A percentile compares a stretch with the other conserved stretches of the same genome.
phyloP scores from a whole-genome alignment of 30 jellyfish, hydroid and myxozoan genomes.

The Kudoa iwatai region DNA sequence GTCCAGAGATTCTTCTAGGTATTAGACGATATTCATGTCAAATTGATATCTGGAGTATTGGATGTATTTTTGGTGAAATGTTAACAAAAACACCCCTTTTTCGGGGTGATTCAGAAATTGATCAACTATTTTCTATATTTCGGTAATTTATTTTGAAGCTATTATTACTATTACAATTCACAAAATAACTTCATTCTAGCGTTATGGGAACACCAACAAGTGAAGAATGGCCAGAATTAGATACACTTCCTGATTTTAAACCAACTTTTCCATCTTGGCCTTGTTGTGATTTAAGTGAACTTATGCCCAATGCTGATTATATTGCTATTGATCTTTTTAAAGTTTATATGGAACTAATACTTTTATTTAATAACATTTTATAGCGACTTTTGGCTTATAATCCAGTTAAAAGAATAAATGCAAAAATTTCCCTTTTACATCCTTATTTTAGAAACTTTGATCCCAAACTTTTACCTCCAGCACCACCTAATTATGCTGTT shows the following conservation, averaged over 20 bases:
- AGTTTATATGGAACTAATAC: conserved; percentile 3
- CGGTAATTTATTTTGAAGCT: conserved; percentile 9
- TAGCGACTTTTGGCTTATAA: conserved; percentile 29
- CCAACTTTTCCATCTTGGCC: conserved; percentile 42
- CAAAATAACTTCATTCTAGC: no score
- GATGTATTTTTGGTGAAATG: conserved; percentile 73
- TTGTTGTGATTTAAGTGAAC: conserved; percentile 4
- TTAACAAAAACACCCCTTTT: conserved; percentile 30
- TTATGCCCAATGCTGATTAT: conserved; percentile 21
- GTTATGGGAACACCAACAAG: conserved; percentile 41
- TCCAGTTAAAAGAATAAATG: conserved; percentile 41
- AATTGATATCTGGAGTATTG: conserved; percentile 76
- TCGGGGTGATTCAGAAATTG: conserved; percentile 91
- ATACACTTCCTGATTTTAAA: conserved; percentile 21
- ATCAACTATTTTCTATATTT: conserved; percentile 38
- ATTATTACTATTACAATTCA: no score
- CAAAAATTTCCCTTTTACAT: conserved; percentile 46
- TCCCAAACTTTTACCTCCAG: conserved; percentile 23
- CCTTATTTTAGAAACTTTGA: conserved; percentile 61
- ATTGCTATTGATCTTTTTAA: conserved; percentile 44
- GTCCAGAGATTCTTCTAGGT: conserved; percentile 88
- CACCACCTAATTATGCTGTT: no score
- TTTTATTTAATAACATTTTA: no score
- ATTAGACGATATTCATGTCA: conserved; percentile 37
- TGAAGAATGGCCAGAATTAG: conserved; percentile 40